Evolutionary conservation across 2,888 invertebrate species (phyloP), one percentile per base, ranked within the genome.

Genomic region (Diarsia brunnea): DNA sequence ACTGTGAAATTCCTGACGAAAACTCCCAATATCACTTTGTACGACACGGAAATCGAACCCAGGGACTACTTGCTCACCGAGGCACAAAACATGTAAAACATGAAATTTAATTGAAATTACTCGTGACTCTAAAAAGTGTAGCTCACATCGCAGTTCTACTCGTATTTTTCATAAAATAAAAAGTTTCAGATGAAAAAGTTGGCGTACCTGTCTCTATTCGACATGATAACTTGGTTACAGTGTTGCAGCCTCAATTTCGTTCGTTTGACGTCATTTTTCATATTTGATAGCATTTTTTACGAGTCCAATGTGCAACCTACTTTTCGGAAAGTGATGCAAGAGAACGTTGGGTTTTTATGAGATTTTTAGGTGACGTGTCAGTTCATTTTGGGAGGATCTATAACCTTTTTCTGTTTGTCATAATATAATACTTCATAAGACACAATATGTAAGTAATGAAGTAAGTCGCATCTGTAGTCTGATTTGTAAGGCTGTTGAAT

Each of bases 251-350:
- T 70, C 84, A 84, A 87, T 84, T 81, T 75, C 73, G 75, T 81
- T 70, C 86, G 82, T 82, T 87, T 79, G 84, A 78, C 69, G 69
- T 75, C 66, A 78, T 79, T 86, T 82, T 84, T 83, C 81, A 87
- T 86, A 84, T 87, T 86, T 87, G 79, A 82, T 82, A 73, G 82
- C 75, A 79, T 79, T 85, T 86, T 86, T 76, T 78, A 83, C 66
- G 74, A 76, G 72, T 58, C 45, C 77, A 67, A 63, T 77, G 69
- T 69, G 69, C 60, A 77, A 81, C 49, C 69, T 68, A 49, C 67
- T 81, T 79, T 75, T 38, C 49, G 11, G 53, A 84, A 79, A 53
- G n/a, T 49, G 74, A 43, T 79, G 79, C 38, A 31, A 38, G 21
- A 66, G 49, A 68, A 51, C 45, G 8, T 49, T 19, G 1, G 19